Base-by-base conservation (phyloP, 2,113 vertebrate genomes). In the Danionella cerebrum region DNA sequence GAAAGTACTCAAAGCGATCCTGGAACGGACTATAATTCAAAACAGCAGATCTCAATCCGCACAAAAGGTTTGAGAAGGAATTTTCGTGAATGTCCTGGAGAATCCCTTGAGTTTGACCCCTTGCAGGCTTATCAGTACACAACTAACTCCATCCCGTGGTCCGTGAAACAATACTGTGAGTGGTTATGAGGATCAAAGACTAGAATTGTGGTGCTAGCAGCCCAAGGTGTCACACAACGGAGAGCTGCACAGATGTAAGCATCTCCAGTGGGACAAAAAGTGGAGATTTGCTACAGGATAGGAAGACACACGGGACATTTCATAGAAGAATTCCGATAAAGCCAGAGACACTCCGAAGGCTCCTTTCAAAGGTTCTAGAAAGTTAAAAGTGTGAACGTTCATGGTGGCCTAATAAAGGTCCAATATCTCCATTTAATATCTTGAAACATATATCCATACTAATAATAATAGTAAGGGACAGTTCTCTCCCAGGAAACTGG, bases 291-390 rank as follows among this genome's bases (percentile, higher is more conserved):
- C 70, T 65, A 21, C 39, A 72, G 70, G 62, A 38, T 35, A 31
- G 19, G 47, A 57, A 53, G 35, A 60, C 67, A 51, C 67, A 39
- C 8, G 67, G 67, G 67, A 69, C 33, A n/a, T 58, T 58, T 25
- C 11, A 16, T 19, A 51, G 31, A 12, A 66, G 36, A 60, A 25
- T 29, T 45, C n/a, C 13, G 12, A 25, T 54, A 29, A 33, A 48
- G 41, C 13, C 18, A 25, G 6, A 51, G 33, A 41, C 21, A 38
- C 36, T 47, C 29, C 2, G 16, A 44, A 10, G 60, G 44, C 9
- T 21, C 11, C 33, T 45, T 33, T 45, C 0, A 62, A 45, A 35
- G 48, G 27, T 63, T 42, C 13, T 48, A 42, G 41, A 48, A 35
- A 47, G 41, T 35, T 63, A 2, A 36, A 64, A 50, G 60, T 48